Base-by-base conservation (phyloP, 2,113 vertebrate genomes). In the Fulmarus glacialis region DNA sequence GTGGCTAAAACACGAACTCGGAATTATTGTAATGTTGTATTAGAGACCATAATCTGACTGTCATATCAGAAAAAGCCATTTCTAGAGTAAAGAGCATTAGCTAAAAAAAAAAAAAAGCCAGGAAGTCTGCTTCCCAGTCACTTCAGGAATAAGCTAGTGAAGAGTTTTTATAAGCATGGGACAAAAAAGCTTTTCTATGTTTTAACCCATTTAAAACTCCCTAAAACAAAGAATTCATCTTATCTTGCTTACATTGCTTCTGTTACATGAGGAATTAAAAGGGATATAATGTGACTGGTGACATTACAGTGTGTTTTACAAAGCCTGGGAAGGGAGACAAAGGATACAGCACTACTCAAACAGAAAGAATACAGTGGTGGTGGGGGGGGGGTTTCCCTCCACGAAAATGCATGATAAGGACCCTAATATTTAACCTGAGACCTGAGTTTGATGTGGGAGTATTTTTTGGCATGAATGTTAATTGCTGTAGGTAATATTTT, bases 311-410 rank as follows among this genome's bases (percentile, higher is more conserved):
- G 18, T 83, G 38, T 93, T 88, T 94, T 92, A 92, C 27, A 79
- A 89, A 89, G 18, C 14, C 38, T 59, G 9, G 8, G 29, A 90
- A 74, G 9, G 16, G 30, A 86, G 16, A 84, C 32, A 84, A 92
- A 90, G 14, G 12, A 67, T 75, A 24, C 6, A 66, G 27, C 66
- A 36, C 8, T 30, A 83, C 12, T 66, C 17, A 60, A 50, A 56
- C 2, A 60, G 45, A 77, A 82, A 78, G 64, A 90, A 85, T 53
- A n/a, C 6, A 24, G 7, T 4, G 5, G 14, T 29, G 21, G 9
- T 8, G 11, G 13, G 52, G 6, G 6, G 2, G 11, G 18, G 1
- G 1, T 29, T 53, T 36, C 21, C 3, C 12, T 9, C 13, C 5
- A n/a, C 1, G 6, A 82, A 55, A 89, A 86, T 18, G 21, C 5